These are phyloP conservation scores for Anarsia innoxiella DNA, from an alignment of 2,888 invertebrate species.

Conservation along the genomic window DNA sequence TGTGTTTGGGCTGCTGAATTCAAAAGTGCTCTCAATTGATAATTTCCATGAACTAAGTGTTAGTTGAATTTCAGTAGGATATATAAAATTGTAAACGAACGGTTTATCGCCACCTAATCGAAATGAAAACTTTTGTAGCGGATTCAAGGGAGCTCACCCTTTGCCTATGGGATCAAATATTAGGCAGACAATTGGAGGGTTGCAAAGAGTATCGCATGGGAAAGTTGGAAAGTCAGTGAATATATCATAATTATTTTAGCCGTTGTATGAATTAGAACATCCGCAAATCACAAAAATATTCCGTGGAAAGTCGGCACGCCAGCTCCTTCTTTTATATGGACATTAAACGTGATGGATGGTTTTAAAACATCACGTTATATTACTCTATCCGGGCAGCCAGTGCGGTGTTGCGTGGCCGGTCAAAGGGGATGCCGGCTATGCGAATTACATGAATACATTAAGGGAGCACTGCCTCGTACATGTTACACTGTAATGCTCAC, in stretches of 20 bases:
- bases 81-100: no score
- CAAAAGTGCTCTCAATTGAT: constrained; percentile 45
- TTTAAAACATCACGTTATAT: constrained; percentile 74
- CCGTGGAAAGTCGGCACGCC: constrained; percentile 44
- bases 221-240: not conserved
- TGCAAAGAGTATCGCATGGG: no score
- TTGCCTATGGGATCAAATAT: not conserved
- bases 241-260: not conserved
- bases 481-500: constrained; percentile 71
- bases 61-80: not conserved
- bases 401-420: constrained; percentile 73
- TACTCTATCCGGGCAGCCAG: constrained; percentile 65
- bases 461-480: constrained; percentile 65
- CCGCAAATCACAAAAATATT: constrained; percentile 39
- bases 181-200: not conserved
- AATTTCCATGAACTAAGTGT: constrained; percentile 39
- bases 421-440: constrained; percentile 74
- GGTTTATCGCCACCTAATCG: constrained; percentile 12
- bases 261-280: constrained; percentile 27
- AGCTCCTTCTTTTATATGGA: constrained; percentile 67
- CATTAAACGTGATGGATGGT: constrained; percentile 73
- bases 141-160: constrained; percentile 1
- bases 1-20: constrained; percentile 53
- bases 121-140: constrained; percentile 1
- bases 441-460: constrained; percentile 76